A percentile compares a stretch with the other conserved stretches of the same genome.
phyloP scores from a whole-genome alignment of 1,140 invertebrate species.

The Cecropterus lyciades region DNA sequence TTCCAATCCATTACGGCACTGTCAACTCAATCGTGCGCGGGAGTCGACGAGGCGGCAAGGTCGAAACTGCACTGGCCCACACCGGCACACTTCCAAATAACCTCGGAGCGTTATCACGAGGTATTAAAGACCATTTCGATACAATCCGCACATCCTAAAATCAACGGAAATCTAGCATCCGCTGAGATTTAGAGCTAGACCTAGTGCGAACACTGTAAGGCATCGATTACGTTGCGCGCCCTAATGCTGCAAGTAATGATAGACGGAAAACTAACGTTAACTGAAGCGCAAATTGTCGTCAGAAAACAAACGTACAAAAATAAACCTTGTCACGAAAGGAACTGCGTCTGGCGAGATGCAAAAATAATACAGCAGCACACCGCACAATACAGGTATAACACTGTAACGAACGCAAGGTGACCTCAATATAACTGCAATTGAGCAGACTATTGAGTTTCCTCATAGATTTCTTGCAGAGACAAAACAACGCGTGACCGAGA shows the following conservation, averaged over 20 bases:
- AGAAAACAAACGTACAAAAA: conserved; percentile 48
- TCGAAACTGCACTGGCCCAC: conserved; percentile 53
- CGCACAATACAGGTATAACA: conserved; percentile 47
- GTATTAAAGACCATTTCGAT: conserved; percentile 43
- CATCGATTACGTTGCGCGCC: conserved; percentile 42
- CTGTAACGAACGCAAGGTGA: conserved; percentile 59
- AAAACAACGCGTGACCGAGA: conserved; percentile 24
- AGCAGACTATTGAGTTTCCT: conserved; percentile 47
- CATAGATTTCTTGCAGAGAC: conserved; percentile 37
- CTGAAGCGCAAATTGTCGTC: conserved; percentile 41
- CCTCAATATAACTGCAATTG: conserved; percentile 46
- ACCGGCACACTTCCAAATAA: conserved; percentile 35
- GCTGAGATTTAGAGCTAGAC: conserved; percentile 31
- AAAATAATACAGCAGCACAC: conserved; percentile 41
- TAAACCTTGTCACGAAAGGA: conserved; percentile 39
- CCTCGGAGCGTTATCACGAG: conserved; percentile 45
- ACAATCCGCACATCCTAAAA: conserved; percentile 36
- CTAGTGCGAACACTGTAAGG: conserved; percentile 48
- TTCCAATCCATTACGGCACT: conserved; percentile 69
- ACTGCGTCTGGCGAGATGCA: conserved; percentile 24
- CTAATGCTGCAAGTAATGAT: conserved; percentile 54
- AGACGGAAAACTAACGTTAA: conserved; percentile 61
- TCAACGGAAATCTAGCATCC: conserved; percentile 40
- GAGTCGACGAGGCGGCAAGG: conserved; percentile 73
- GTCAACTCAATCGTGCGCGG: conserved; percentile 67